Evolutionary conservation across 2,888 invertebrate genomes (phyloP), one percentile per base, ranked within the genome.

Genomic region (Muscina levida): DNA sequence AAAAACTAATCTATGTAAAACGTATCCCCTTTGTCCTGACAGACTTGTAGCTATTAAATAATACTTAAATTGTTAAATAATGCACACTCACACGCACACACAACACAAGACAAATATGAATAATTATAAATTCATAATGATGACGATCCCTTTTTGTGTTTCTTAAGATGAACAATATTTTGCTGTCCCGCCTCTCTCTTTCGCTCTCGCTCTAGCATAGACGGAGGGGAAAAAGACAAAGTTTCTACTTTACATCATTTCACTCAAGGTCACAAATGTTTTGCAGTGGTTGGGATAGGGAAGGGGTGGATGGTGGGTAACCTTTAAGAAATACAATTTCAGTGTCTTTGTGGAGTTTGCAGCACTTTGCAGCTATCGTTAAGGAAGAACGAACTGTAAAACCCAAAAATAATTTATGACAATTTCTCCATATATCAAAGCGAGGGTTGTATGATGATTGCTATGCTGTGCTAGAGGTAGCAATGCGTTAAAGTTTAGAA

Each of bases 111-210:
- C 53, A 53, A 53, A 24, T 53, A 53, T 22, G 53, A 22, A 22
- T 53, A 53, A 53, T 53, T 53, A 53, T 24, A 24, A 22, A 53
- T 53, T 53, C 53, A 53, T 53, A 53, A 53, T 53, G 24, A 53
- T 53, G n/a, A n/a, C n/a, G 53, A 53, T 53, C 53, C n/a, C 53
- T 24, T 53, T 53, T 22, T 53, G 17, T 1, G 3, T 4, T 15
- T 2, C 5, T n/a, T 15, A 24, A 10, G 53, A 13, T 44, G 44
- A 13, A 3, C 51, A 51, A 19, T 31, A 31, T 31, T 31, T 31
- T 31, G 8, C 31, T 5, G 31, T 31, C 31, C n/a, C n/a, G n/a
- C n/a, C n/a, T n/a, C n/a, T n/a, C n/a, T n/a, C n/a, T n/a, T n/a
- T n/a, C n/a, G n/a, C n/a, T n/a, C n/a, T n/a, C n/a, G n/a, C n/a